A percentile compares a stretch with the other conserved stretches of the same genome.
phyloP scores from a whole-genome alignment of 2,113 vertebrate species.

The Phocoena sinus region DNA sequence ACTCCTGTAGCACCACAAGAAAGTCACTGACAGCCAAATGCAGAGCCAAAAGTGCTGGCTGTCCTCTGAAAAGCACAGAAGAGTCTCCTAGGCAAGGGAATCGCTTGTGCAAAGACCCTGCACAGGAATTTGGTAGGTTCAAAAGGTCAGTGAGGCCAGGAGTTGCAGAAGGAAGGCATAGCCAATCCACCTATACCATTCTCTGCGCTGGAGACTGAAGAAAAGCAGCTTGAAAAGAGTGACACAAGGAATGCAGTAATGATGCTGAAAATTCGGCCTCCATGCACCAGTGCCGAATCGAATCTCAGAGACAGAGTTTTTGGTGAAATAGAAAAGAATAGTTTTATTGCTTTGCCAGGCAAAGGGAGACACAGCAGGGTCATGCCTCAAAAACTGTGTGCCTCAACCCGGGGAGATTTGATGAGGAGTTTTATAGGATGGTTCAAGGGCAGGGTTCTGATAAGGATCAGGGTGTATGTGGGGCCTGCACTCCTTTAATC shows the following conservation, averaged over 20 bases:
- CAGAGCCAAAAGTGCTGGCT: neutral
- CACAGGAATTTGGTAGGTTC: neutral
- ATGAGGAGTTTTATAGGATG: neutral
- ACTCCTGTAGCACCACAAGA: neutral
- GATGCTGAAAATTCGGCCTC: neutral
- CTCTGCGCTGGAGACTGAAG: neutral
- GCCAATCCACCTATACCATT: neutral
- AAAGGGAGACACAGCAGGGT: neutral
- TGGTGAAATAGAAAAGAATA: neutral
- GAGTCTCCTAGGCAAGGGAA: neutral
- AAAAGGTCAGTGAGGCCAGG: neutral
- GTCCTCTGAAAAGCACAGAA: neutral
- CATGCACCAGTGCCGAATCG: rapidly evolving
- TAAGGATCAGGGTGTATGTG: neutral
- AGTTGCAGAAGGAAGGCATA: neutral
- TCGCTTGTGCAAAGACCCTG: neutral
- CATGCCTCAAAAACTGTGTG: neutral
- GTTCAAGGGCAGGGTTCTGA: neutral
- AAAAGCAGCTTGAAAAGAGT: neutral
- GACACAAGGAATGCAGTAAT: neutral
- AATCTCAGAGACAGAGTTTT: neutral
- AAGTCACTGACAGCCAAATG: neutral
- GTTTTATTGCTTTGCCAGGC: neutral
- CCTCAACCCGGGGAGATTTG: neutral
- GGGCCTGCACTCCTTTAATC: neutral